These are phyloP conservation scores for Dolichotis patagonum DNA, from an alignment of 2,113 vertebrate genomes.

Conservation along the genomic window DNA sequence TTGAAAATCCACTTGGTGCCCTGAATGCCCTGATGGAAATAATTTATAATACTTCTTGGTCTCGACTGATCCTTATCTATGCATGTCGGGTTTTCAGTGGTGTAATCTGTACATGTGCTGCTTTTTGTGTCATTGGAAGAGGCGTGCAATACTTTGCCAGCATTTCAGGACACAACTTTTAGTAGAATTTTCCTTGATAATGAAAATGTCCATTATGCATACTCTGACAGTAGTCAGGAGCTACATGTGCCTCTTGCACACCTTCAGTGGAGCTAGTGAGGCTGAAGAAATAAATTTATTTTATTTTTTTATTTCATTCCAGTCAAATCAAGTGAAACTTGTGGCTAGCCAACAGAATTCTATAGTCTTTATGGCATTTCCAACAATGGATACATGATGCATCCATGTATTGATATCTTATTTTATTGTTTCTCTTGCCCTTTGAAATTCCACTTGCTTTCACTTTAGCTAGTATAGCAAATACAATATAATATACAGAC, in stretches of 20 bases:
- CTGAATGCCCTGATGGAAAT: neutral
- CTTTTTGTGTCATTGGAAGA: conserved; percentile 6
- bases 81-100: neutral
- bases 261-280: neutral
- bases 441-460: conserved; percentile 29
- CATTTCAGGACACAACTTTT: neutral
- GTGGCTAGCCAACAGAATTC: neutral
- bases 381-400: neutral
- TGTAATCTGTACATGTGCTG: neutral
- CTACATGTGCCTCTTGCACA: neutral
- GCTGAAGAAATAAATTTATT: neutral
- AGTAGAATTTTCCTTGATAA: neutral
- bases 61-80: neutral
- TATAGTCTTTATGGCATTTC: neutral
- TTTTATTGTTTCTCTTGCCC: neutral
- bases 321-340: neutral
- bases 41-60: neutral
- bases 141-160: neutral
- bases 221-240: neutral
- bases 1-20: neutral
- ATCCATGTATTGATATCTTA: neutral
- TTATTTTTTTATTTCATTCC: neutral
- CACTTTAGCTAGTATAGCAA: neutral
- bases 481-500: neutral
- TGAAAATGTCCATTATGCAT: neutral